These are phyloP conservation scores for Misgurnus anguillicaudatus DNA, from an alignment of 2,113 vertebrate genomes.

Conservation along the genomic window DNA sequence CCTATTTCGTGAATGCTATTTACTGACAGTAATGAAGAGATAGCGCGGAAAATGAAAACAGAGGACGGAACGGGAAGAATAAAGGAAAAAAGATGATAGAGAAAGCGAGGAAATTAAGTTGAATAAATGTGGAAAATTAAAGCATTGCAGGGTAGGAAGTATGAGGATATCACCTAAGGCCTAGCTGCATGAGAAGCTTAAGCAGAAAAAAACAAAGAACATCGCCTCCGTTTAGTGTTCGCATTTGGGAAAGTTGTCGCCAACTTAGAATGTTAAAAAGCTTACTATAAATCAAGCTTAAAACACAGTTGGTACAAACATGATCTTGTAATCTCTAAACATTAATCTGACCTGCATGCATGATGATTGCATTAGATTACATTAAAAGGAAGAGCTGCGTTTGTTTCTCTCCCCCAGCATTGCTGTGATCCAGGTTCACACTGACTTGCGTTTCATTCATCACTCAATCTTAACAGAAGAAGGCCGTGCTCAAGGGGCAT, in stretches of 20 bases:
- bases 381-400: constrained; percentile 50
- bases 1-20: constrained; percentile 57
- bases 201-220: constrained; percentile 15
- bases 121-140: constrained; percentile 49
- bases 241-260: constrained; percentile 33
- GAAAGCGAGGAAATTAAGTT: constrained; percentile 31
- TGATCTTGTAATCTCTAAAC: constrained; percentile 11
- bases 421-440: constrained; percentile 23
- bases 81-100: constrained; percentile 45
- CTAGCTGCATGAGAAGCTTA: constrained; percentile 2
- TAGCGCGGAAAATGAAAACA: constrained; percentile 64
- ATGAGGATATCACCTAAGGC: background rate
- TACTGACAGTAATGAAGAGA: constrained; percentile 68
- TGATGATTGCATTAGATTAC: constrained; percentile 33
- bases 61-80: constrained; percentile 53
- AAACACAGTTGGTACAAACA: background rate
- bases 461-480: background rate
- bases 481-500: constrained; percentile 1
- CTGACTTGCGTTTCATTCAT: constrained; percentile 33
- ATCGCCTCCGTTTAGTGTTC: background rate
- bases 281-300: background rate
- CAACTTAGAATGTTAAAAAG: constrained; percentile 11
- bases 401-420: constrained; percentile 55
- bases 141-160: constrained; percentile 4
- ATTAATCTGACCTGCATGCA: background rate